A percentile compares a stretch with the other conserved stretches of the same genome.
phyloP scores from a whole-genome alignment of 2,113 vertebrate genomes.

The Galbula dea region DNA sequence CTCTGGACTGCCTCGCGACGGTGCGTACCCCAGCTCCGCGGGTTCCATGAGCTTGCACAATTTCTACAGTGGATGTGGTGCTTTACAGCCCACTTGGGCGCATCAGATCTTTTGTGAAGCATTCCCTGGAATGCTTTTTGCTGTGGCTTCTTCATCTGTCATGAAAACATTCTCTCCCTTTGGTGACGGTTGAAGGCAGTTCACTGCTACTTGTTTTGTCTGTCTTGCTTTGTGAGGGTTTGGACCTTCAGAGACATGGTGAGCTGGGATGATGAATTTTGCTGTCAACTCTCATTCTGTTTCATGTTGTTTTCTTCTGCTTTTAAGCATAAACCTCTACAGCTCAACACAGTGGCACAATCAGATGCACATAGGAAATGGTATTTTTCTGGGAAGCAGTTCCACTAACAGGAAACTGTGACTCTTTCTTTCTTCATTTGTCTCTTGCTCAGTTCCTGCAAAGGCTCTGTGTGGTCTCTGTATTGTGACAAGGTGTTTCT shows the following conservation, averaged over 20 bases:
- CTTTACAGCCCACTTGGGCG: background rate
- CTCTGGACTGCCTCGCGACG: background rate
- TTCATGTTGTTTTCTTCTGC: background rate
- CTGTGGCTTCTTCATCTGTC: accelerated
- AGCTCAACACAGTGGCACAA: background rate
- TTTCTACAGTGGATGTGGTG: background rate
- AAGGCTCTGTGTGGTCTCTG: background rate
- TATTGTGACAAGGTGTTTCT: background rate
- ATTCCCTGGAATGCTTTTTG: background rate
- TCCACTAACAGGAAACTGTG: background rate
- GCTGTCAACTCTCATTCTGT: background rate
- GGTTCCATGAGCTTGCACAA: too few relatives aligned
- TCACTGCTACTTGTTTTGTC: background rate
- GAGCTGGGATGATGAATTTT: background rate
- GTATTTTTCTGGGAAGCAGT: background rate
- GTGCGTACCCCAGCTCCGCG: background rate
- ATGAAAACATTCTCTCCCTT: background rate
- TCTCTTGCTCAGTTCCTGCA: background rate
- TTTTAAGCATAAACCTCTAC: background rate
- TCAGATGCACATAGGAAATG: background rate
- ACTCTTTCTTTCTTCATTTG: background rate
- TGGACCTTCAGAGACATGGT: accelerated
- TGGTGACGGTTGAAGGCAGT: background rate
- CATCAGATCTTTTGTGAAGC: background rate
- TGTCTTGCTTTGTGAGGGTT: background rate